Evolutionary conservation across 2,797 vertebrate genomes (phyloP), one percentile per base, ranked within the genome.

Genomic region (Enteromius viviparus): DNA sequence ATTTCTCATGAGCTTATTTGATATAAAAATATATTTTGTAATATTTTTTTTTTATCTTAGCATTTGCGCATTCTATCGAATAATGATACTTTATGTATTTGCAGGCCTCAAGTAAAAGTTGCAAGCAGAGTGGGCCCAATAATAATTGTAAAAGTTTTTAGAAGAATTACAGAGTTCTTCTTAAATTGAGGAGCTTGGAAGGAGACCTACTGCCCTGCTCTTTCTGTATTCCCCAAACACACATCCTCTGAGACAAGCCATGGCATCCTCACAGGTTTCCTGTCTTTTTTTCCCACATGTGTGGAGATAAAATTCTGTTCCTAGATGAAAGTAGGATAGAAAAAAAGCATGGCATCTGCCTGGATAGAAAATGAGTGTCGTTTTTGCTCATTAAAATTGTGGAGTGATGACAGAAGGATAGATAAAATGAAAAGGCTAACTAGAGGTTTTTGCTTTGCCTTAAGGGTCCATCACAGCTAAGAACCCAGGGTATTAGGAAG

Each of bases 321-420:
- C 65, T 26, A 74, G 76, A 84, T 81, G 23, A 81, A 79, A 51
- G 49, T 62, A 51, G 77, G 34, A 68, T 40, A 23, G 14, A 49
- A 62, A 69, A 29, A 40, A 62, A 23, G 34, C 68, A 74, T 66
- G 29, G 78, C 68, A 80, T 69, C 55, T 78, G 58, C 45, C 83
- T 58, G 45, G 66, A 42, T 60, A 55, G 60, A 58, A 86, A 81
- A 87, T 81, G 53, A 86, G 34, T 79, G 74, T 78, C 62, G 71
- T 78, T 78, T 87, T 77, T 34, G 80, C 89, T 89, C 78, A 87
- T 87, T 86, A 86, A 87, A 87, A 40, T 40, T 64, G 65, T 42
- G 60, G 6, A 42, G 51, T 47, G 70, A 78, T 65, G 71, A 76
- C 42, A 81, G 60, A 62, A 74, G 47, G 21, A 60, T 64, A 78